A percentile compares a stretch with the other conserved stretches of the same genome.
These are phyloP conservation scores for Pipa parva DNA, from an alignment of 2,113 vertebrate genomes.

Conservation along the genomic window DNA sequence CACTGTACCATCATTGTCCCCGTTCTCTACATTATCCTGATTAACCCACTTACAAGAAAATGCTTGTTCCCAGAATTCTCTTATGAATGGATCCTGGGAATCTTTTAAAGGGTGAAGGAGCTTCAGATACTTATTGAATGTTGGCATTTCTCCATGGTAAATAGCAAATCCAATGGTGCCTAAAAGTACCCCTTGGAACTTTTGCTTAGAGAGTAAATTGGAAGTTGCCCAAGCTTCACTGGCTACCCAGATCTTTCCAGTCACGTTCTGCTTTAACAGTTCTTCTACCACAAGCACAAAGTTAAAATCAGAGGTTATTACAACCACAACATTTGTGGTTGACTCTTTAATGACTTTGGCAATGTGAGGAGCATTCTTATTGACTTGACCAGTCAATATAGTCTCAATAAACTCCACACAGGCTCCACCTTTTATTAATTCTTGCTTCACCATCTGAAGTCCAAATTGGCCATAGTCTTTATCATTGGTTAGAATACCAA, in stretches of 20 bases:
- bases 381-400: neutral
- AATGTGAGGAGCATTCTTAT: slow-evolving; percentile 2
- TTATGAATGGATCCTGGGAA: slow-evolving; percentile 4
- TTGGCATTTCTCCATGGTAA: neutral
- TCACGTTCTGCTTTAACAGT: slow-evolving; percentile 31
- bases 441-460: slow-evolving; percentile 4
- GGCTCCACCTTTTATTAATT: neutral
- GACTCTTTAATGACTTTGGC: neutral
- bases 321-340: neutral
- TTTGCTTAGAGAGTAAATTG: neutral
- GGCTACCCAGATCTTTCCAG: slow-evolving; percentile 26
- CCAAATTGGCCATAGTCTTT: slow-evolving; percentile 77
- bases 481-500: slow-evolving; percentile 57
- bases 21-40: neutral
- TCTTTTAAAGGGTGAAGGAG: neutral
- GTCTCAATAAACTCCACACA: slow-evolving; percentile 13
- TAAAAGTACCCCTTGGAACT: neutral
- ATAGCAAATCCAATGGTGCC: slow-evolving; percentile 23
- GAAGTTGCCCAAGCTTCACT: slow-evolving; percentile 17
- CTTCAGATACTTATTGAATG: slow-evolving; percentile 23
- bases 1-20: no score
- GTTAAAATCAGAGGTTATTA: slow-evolving; percentile 10
- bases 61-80: slow-evolving; percentile 25
- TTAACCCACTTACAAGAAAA: slow-evolving; percentile 14
- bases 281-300: slow-evolving; percentile 24